Percentiles rank a stretch among this genome's conserved stretches.
Evolutionary conservation across 2,113 vertebrate genomes (phyloP).

Genomic region (Poecilia latipinna): DNA sequence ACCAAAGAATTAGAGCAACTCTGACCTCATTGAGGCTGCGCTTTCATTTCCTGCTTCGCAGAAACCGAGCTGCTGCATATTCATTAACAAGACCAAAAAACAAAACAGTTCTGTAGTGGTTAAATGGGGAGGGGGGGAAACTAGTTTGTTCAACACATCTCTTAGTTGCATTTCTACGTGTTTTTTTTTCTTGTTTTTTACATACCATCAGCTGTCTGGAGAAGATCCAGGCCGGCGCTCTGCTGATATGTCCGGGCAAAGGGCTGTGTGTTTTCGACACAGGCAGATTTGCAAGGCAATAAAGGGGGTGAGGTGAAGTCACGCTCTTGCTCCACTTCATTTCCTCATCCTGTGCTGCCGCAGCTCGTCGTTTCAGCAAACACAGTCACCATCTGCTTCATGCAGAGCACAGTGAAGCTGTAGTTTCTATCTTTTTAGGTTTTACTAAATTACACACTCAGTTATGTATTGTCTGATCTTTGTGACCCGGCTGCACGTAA

Average conservation of each 20-base stretch:
- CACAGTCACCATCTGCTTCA: not conserved
- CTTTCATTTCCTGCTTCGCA: slow-evolving; percentile 44
- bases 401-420: not conserved
- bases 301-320: slow-evolving; percentile 49
- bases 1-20: not conserved
- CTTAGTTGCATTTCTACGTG: not conserved
- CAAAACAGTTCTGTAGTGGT: not conserved
- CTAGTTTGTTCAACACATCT: not conserved
- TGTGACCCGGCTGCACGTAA: too few relatives aligned
- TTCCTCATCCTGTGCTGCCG: slow-evolving; percentile 65
- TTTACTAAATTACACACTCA: not conserved
- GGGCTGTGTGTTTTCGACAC: slow-evolving; percentile 53
- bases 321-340: slow-evolving; percentile 50
- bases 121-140: too few relatives aligned
- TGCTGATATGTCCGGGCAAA: slow-evolving; percentile 72
- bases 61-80: not conserved
- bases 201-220: slow-evolving; percentile 62
- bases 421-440: too few relatives aligned
- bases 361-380: slow-evolving; percentile 25
- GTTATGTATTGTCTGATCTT: not conserved
- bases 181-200: not conserved
- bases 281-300: slow-evolving; percentile 72
- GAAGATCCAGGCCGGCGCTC: slow-evolving; percentile 61
- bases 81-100: not conserved
- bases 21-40: not conserved